Base-by-base conservation (phyloP, 2,888 invertebrate genomes). In the Acrobasis suavella region DNA sequence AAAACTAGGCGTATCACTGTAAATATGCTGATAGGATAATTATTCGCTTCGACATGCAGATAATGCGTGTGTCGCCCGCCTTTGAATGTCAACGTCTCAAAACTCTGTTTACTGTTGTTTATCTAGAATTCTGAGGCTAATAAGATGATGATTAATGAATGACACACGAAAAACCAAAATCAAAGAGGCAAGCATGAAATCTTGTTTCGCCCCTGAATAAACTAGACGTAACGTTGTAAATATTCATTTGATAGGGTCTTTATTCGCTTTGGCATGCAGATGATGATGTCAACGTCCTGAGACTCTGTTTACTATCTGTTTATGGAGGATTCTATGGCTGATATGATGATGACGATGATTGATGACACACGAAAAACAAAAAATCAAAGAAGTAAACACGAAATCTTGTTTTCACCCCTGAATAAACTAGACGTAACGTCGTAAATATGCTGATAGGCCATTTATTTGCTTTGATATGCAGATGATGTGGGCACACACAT, bases 381-480 rank as follows among this genome's bases (percentile, higher is more conserved):
- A n/a, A 39, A 39, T n/a, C 39, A 10, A 51, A 9, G 51, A 51
- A 51, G 22, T 7, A 12, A 51, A 22, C 22, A 51, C 1, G 22
- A 17, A 17, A 22, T 22, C 3, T 17, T 50, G 10, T n/a, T 51
- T 9, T 16, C 15, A 50, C 3, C 14, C 0, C 51, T 51, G 51
- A 22, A 51, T 51, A 22, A 51, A 51, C 22, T 22, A n/a, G n/a
- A n/a, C n/a, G n/a, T n/a, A 32, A 52, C 51, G 2, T 12, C 32
- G 51, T 52, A 52, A 52, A 52, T 52, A 52, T 32, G 32, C 32
- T 52, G 22, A 22, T 52, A 32, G 12, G 17, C 42, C 46, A 42
- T 56, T 56, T 56, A 56, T 42, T 56, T 9, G 17, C 56, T 56
- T 56, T 56, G 56, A 42, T 46, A 42, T 56, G 42, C 10, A 56